Conservation (phyloP, 2,113 vertebrate species). For the Chauna torquata region DNA sequence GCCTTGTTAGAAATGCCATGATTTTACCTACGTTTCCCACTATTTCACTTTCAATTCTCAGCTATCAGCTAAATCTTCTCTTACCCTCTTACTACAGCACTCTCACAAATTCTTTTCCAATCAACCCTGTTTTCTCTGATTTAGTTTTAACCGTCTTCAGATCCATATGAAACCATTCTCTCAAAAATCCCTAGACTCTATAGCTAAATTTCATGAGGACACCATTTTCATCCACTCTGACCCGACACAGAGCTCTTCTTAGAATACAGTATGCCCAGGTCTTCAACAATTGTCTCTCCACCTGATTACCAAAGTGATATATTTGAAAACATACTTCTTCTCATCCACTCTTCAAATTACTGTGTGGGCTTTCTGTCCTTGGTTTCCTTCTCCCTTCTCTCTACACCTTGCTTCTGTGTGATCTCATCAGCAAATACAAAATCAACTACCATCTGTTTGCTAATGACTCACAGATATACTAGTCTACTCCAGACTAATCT, state of each 20-base stretch:
- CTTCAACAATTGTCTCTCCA: not conserved
- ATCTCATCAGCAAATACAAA: slow-evolving; percentile 58
- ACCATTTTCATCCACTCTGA: not conserved
- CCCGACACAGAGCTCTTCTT: not conserved
- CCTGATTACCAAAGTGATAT: not conserved
- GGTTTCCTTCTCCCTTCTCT: slow-evolving; percentile 17
- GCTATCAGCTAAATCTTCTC: not conserved
- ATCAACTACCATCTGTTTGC: slow-evolving; percentile 58
- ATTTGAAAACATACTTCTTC: not conserved
- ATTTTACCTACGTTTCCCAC: not conserved
- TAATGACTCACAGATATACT: slow-evolving; percentile 57
- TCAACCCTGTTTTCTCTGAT: not conserved
- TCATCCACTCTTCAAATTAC: not conserved
- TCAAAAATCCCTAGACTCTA: not conserved
- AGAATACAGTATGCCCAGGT: not conserved
- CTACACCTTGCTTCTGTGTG: slow-evolving; percentile 42
- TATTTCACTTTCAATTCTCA: not conserved
- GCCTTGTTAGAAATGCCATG: not conserved
- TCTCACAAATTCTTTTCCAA: not conserved
- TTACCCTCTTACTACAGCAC: not conserved
- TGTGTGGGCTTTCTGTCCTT: slow-evolving; percentile 53
- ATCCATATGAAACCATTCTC: not conserved
- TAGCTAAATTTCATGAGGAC: not conserved
- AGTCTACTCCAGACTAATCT: slow-evolving; percentile 43
- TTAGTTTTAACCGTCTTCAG: not conserved